Conservation (phyloP, 30 jellyfish, hydroid and myxozoan species). For the Aurelia aurita region DNA sequence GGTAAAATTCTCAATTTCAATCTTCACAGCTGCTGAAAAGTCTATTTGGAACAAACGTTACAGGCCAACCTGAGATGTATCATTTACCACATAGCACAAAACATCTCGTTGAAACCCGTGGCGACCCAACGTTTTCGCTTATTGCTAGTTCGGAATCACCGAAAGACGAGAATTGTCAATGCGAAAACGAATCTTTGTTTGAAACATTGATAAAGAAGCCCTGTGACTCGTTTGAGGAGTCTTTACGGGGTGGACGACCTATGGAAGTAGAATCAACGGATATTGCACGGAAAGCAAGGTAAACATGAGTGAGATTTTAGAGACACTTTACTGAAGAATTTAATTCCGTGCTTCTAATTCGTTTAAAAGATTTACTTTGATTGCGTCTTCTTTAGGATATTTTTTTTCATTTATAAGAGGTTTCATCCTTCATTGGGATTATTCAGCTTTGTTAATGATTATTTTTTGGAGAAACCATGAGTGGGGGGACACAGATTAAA, state of each 20-base stretch:
- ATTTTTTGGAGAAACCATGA: no score
- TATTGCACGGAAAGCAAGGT: slow-evolving; percentile 52
- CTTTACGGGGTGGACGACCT: slow-evolving; percentile 43
- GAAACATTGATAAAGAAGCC: slow-evolving; percentile 49
- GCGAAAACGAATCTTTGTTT: slow-evolving; percentile 16
- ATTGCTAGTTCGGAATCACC: slow-evolving; percentile 34
- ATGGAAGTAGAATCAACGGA: slow-evolving; percentile 46
- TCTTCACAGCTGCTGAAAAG: slow-evolving; percentile 79
- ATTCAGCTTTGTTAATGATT: no score
- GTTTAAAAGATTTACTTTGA: no score
- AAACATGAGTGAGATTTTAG: not conserved
- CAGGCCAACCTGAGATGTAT: slow-evolving; percentile 93
- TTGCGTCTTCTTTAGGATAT: no score
- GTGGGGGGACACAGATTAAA: no score
- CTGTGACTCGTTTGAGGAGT: slow-evolving; percentile 32
- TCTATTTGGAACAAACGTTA: slow-evolving; percentile 96
- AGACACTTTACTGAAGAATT: no score
- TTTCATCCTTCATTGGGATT: no score
- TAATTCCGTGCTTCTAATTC: no score
- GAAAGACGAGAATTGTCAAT: slow-evolving; percentile 29
- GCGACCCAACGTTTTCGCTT: slow-evolving; percentile 82
- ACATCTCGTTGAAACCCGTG: slow-evolving; percentile 82
- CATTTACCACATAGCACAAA: slow-evolving; percentile 86
- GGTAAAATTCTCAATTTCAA: no score
- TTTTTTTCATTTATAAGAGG: no score